Evolutionary conservation across 1,140 invertebrate genomes (phyloP).

Genomic region (Heliothis subflexa): DNA sequence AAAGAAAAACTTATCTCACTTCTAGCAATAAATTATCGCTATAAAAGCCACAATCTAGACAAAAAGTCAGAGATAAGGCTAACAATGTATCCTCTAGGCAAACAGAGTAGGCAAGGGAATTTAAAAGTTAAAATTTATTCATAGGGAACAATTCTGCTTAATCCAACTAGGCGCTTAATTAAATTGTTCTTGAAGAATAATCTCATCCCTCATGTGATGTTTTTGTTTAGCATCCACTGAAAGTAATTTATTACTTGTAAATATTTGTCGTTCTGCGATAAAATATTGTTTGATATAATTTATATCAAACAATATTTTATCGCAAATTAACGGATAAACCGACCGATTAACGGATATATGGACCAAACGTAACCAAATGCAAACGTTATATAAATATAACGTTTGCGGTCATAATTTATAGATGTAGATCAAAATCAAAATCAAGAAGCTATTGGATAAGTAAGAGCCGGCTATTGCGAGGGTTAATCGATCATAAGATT

Average conservation of each 20-base stretch:
- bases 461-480: too few relatives aligned
- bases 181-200: conserved; percentile 52
- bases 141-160: conserved; percentile 43
- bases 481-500: too few relatives aligned
- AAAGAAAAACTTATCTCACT: neutral
- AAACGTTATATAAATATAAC: too few relatives aligned
- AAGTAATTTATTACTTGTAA: neutral
- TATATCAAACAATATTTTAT: too few relatives aligned
- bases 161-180: conserved; percentile 47
- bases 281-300: too few relatives aligned
- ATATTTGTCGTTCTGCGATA: too few relatives aligned
- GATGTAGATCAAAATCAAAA: too few relatives aligned
- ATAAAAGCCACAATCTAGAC: neutral
- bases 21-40: neutral
- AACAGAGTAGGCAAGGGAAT: conserved; percentile 17
- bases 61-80: neutral
- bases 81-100: neutral
- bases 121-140: conserved; percentile 45
- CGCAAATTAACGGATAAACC: too few relatives aligned
- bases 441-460: too few relatives aligned
- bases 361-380: too few relatives aligned
- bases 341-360: too few relatives aligned
- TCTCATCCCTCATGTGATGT: conserved; percentile 44
- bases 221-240: conserved; percentile 31
- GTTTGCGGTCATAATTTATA: too few relatives aligned